Evolutionary conservation across 2,797 vertebrate species (phyloP).

Genomic region (Oophaga sylvatica): DNA sequence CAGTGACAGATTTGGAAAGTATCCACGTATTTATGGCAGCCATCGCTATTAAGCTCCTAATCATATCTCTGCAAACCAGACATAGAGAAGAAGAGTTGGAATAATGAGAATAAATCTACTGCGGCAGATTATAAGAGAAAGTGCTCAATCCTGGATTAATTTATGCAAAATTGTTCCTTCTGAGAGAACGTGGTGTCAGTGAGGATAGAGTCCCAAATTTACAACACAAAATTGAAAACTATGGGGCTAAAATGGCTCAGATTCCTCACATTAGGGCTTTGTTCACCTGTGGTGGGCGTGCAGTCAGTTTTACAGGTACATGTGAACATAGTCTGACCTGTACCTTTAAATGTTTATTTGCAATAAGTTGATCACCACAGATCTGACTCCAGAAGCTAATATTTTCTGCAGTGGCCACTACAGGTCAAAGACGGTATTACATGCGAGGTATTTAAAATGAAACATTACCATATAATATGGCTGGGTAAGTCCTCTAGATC

Average conservation of each 20-base stretch:
- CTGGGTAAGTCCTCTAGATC: too few relatives aligned
- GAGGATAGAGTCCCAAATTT: not conserved
- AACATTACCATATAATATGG: not conserved
- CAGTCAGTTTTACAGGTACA: not conserved
- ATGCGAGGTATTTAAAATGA: not conserved
- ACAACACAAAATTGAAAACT: not conserved
- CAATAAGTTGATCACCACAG: not conserved
- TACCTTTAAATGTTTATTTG: not conserved
- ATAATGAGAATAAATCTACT: constrained; percentile 25
- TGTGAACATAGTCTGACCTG: not conserved
- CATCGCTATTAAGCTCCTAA: constrained; percentile 21
- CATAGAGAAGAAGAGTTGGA: constrained; percentile 23
- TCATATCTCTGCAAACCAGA: constrained; percentile 57
- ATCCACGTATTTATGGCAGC: not conserved
- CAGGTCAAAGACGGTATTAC: not conserved
- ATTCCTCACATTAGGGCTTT: not conserved
- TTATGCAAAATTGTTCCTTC: constrained; percentile 14
- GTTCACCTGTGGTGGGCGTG: not conserved
- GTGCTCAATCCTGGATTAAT: constrained; percentile 44
- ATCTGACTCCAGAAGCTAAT: not conserved
- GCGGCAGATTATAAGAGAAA: constrained; percentile 36
- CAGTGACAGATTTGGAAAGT: not conserved
- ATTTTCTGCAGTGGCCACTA: not conserved
- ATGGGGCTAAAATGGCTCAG: not conserved
- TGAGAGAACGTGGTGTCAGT: not conserved